Base-by-base conservation (phyloP, 2,113 vertebrate species). In the Hassar affinis region DNA sequence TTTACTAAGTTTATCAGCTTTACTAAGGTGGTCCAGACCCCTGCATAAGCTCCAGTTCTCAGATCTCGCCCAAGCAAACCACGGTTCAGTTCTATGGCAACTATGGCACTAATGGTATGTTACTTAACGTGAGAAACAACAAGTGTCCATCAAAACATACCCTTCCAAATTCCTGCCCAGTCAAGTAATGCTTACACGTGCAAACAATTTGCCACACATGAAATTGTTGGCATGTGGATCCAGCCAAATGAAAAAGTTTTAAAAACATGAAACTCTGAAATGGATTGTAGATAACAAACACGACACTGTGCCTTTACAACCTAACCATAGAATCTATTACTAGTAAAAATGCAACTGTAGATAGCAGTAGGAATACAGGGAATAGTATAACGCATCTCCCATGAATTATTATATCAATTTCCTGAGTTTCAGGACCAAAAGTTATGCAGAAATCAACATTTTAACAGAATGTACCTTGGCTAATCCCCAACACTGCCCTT, bases 401-500 rank as follows among this genome's bases (percentile, higher is more conserved):
- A 64, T 69, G 12, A 79, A 72, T 45, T 71, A 64, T 0, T 35
- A 35, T 12, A 30, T 35, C 74, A 56, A 12, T 52, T 75, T 75
- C 47, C 49, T 33, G 42, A 30, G 51, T 25, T 56, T 11, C 54
- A 78, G n/a, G 20, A 38, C 22, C 47, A 78, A 82, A 75, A 20
- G 45, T 22, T 81, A 27, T 25, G 49, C 27, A 27, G 30, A 68
- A 69, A 52, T 49, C 54, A 75, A 17, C 10, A 59, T 75, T 47
- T 75, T 56, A 62, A 49, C 69, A 82, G 27, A 42, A 27, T 61
- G 33, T 69, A 47, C 33, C 80, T 74, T 82, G 66, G 68, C 66
- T 62, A 75, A 75, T 61, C 81, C 47, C n/a, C 54, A 82, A 72
- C 42, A 35, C 69, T 25, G 42, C 81, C 27, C 42, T 17, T 75